These are phyloP conservation scores for Python bivittatus DNA, from an alignment of 2,113 vertebrate genomes.

Conservation along the genomic window DNA sequence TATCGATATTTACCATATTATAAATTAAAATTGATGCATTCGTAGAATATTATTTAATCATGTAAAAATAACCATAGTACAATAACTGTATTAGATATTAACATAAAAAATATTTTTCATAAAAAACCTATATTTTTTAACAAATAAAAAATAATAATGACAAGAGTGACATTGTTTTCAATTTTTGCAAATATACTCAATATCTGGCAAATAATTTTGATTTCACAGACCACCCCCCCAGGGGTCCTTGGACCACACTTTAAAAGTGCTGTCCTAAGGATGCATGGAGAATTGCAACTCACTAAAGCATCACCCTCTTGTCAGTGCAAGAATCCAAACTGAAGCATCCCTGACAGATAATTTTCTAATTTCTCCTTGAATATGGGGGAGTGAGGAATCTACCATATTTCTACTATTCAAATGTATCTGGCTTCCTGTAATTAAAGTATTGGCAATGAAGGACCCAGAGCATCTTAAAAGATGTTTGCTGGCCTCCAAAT, in stretches of 20 bases:
- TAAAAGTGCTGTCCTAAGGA: background rate
- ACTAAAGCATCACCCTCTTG: too few species aligned
- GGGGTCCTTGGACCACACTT: background rate
- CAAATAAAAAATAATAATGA: too few species aligned
- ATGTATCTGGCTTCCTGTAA: background rate
- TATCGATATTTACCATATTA: too few species aligned
- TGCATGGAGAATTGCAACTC: too few species aligned
- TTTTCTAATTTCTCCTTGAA: background rate
- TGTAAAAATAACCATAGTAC: too few species aligned
- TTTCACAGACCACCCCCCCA: background rate
- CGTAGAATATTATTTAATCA: too few species aligned
- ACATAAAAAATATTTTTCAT: too few species aligned
- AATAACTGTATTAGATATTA: too few species aligned
- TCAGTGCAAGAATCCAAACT: too few species aligned
- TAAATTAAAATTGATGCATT: too few species aligned
- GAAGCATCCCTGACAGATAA: background rate
- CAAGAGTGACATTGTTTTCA: background rate
- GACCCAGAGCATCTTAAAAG: background rate
- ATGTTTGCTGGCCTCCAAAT: background rate
- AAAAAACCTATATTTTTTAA: too few species aligned
- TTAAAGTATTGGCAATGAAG: background rate
- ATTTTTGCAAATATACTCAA: background rate
- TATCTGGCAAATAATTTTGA: background rate
- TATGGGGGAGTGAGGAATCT: background rate
- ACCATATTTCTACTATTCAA: background rate